phyloP scores from a whole-genome alignment of 2,888 invertebrate genomes.

The Conomelus anceps region DNA sequence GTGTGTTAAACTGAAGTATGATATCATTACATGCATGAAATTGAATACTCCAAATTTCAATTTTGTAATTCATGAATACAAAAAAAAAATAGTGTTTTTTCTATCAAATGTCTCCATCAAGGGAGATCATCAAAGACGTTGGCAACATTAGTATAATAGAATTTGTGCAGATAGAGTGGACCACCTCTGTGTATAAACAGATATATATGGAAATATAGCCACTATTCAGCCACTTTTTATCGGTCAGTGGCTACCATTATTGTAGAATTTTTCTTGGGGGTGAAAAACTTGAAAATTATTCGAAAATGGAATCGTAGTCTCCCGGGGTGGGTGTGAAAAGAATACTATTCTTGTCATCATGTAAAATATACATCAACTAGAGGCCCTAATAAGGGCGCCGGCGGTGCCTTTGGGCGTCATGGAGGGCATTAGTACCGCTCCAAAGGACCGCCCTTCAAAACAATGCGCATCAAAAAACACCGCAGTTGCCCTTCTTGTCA shows the following conservation, averaged over 20 bases:
- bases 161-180: not conserved
- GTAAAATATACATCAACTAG: slow-evolving; percentile 14
- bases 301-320: not conserved
- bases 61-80: not conserved
- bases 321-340: slow-evolving; percentile 8
- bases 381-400: not conserved
- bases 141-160: not conserved
- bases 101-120: not conserved
- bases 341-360: slow-evolving; percentile 10
- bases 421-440: not conserved
- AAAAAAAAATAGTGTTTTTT: not conserved
- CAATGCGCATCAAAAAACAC: not conserved
- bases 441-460: not conserved
- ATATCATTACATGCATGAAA: not conserved
- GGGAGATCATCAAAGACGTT: not conserved
- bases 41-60: not conserved
- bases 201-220: not conserved
- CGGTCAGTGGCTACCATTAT: not conserved
- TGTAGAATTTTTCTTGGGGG: not conserved
- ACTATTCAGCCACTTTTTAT: too few species aligned
- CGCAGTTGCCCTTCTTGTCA: not conserved
- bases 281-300: not conserved
- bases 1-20: not conserved
- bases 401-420: not conserved
- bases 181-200: not conserved